phyloP scores from a whole-genome alignment of 1,140 invertebrate species.

The Oryzaephilus surinamensis region DNA sequence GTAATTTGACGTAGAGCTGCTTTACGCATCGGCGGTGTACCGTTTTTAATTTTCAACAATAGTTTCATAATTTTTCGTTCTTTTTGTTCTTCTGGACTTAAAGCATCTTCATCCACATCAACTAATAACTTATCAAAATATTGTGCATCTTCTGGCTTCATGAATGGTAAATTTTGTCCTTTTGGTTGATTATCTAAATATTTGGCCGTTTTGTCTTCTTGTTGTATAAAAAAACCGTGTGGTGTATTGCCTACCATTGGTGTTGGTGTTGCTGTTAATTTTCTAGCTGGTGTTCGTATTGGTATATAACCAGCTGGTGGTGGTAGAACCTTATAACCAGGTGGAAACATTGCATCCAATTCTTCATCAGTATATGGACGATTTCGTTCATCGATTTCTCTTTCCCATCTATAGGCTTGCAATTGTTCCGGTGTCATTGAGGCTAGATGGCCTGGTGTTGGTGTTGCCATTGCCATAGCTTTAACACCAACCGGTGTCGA shows the following conservation, averaged over 20 bases:
- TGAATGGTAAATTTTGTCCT: slow-evolving; percentile 84
- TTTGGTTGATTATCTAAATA: slow-evolving; percentile 96
- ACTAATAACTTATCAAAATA: slow-evolving; percentile 98
- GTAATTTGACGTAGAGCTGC: slow-evolving; percentile 95
- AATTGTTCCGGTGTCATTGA: slow-evolving; percentile 99
- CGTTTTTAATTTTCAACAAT: slow-evolving; percentile 97
- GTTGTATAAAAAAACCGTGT: slow-evolving; percentile 93
- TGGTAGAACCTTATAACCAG: slow-evolving; percentile 94
- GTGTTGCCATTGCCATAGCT: slow-evolving; percentile 96
- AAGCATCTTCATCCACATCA: slow-evolving; percentile 93
- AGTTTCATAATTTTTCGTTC: slow-evolving; percentile 99
- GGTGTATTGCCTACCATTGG: slow-evolving; percentile 74
- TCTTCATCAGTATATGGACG: slow-evolving; percentile 94
- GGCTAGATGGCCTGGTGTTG: slow-evolving; percentile 87
- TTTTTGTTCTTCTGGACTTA: slow-evolving; percentile 94
- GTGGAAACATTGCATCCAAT: slow-evolving; percentile 92
- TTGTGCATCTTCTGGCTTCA: slow-evolving; percentile 99
- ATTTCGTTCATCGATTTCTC: slow-evolving; percentile 97
- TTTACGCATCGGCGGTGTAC: slow-evolving; percentile 98
- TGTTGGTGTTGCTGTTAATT: slow-evolving; percentile 95
- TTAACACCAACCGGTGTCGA: slow-evolving; percentile 90
- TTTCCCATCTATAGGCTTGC: slow-evolving; percentile 97
- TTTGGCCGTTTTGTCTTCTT: slow-evolving; percentile 73
- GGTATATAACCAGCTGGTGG: slow-evolving; percentile 95
- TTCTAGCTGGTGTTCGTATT: slow-evolving; percentile 92